Percentiles rank a stretch among this genome's conserved stretches.
These are phyloP conservation scores for Elysia chlorotica DNA, from an alignment of 1,140 invertebrate species.

Conservation along the genomic window DNA sequence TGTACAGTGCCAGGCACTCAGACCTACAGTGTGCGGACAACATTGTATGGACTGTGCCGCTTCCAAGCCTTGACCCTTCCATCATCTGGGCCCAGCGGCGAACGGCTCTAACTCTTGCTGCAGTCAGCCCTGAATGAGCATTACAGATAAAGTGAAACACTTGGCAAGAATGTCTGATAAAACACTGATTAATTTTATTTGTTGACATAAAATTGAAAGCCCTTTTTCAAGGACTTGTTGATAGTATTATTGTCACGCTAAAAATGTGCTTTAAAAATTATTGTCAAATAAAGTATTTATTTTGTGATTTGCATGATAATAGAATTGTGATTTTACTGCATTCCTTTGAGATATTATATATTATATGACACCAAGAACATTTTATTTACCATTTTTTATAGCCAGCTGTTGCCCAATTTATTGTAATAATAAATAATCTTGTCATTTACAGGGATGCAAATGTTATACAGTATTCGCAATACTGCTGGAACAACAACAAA, in stretches of 20 bases:
- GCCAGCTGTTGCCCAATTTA: no score
- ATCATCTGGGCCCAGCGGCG: slow-evolving; percentile 41
- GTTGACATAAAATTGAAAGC: not conserved
- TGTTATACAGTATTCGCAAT: no score
- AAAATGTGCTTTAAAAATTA: not conserved
- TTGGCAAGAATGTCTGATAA: no score
- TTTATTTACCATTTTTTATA: no score
- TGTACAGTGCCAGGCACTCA: slow-evolving; percentile 35
- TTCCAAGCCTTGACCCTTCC: slow-evolving; percentile 33
- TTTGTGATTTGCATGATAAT: not conserved
- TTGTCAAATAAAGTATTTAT: not conserved
- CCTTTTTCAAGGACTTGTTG: not conserved
- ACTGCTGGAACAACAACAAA: no score
- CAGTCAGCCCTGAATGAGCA: no score
- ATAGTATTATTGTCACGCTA: not conserved
- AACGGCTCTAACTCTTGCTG: slow-evolving; percentile 13
- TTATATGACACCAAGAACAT: no score
- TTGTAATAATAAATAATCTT: no score
- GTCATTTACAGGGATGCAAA: no score
- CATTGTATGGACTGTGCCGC: slow-evolving; percentile 35
- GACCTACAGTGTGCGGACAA: slow-evolving; percentile 35
- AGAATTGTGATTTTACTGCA: no score
- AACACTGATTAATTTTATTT: not conserved
- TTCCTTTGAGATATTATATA: no score
- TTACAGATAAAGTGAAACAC: not conserved